Percentiles rank a stretch among this genome's conserved stretches.
These are phyloP conservation scores for Lucinisca nassula DNA, from an alignment of 2,888 invertebrate species.

Conservation along the genomic window DNA sequence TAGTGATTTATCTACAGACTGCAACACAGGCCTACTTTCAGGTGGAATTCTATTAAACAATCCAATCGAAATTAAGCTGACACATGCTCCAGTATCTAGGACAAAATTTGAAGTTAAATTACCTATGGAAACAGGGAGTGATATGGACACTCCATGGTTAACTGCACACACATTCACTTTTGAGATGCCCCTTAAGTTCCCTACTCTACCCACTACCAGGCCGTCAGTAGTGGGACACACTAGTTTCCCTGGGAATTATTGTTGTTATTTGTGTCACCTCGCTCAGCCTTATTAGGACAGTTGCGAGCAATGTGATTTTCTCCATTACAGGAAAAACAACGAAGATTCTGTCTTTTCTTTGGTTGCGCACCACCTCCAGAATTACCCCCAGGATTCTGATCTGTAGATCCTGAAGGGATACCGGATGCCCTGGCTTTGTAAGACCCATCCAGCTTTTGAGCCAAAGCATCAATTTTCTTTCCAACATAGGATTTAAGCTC, in stretches of 20 bases:
- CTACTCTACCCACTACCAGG: constrained; percentile 50
- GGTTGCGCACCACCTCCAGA: background rate
- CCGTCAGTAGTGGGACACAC: constrained; percentile 49
- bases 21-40: background rate
- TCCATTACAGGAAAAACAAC: constrained; percentile 21
- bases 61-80: background rate
- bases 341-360: background rate
- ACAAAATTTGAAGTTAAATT: background rate
- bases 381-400: background rate
- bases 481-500: constrained; percentile 30
- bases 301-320: constrained; percentile 21
- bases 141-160: background rate
- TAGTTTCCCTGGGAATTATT: constrained; percentile 41
- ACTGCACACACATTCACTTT: background rate
- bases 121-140: background rate
- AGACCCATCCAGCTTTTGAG: background rate
- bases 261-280: background rate
- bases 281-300: constrained; percentile 13
- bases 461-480: background rate
- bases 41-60: background rate
- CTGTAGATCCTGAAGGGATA: background rate
- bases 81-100: background rate
- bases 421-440: background rate
- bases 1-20: background rate
- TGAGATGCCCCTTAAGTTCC: no score